These are phyloP conservation scores for Ictalurus furcatus DNA, from an alignment of 2,113 vertebrate genomes.

Conservation along the genomic window DNA sequence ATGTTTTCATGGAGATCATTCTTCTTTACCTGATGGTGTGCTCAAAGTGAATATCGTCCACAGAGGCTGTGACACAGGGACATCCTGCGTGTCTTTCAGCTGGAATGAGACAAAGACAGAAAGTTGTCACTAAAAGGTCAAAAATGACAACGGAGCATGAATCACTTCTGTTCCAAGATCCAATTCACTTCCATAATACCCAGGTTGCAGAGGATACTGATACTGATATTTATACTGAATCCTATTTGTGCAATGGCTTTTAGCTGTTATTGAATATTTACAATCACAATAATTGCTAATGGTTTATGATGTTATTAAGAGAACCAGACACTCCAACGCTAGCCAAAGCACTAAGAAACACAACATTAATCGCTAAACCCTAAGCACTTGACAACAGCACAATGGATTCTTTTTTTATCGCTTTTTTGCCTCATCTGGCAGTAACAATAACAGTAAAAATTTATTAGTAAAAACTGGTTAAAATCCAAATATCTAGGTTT, in stretches of 20 bases:
- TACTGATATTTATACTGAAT: not conserved
- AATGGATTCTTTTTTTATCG: not conserved
- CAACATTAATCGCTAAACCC: too few relatives aligned
- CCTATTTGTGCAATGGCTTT: not conserved
- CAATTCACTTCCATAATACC: not conserved
- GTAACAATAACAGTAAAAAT: not conserved
- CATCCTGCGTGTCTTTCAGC: conserved; percentile 90
- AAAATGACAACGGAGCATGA: not conserved
- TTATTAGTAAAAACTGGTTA: too few relatives aligned
- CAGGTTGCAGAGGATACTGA: not conserved
- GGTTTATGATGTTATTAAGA: not conserved
- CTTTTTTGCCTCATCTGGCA: too few relatives aligned
- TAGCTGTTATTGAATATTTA: not conserved
- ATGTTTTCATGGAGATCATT: not conserved
- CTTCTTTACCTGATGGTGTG: conserved; percentile 87
- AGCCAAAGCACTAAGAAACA: too few relatives aligned
- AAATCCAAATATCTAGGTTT: not conserved
- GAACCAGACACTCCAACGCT: too few relatives aligned
- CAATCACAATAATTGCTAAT: not conserved
- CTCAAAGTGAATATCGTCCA: conserved; percentile 95
- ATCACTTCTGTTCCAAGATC: not conserved
- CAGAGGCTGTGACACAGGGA: conserved; percentile 90
- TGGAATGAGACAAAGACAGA: conserved; percentile 59
- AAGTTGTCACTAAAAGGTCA: not conserved
- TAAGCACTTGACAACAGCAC: too few relatives aligned